Evolutionary conservation across 2,888 invertebrate species (phyloP), one percentile per base, ranked within the genome.

Genomic region (Ophonus ardosiacus): DNA sequence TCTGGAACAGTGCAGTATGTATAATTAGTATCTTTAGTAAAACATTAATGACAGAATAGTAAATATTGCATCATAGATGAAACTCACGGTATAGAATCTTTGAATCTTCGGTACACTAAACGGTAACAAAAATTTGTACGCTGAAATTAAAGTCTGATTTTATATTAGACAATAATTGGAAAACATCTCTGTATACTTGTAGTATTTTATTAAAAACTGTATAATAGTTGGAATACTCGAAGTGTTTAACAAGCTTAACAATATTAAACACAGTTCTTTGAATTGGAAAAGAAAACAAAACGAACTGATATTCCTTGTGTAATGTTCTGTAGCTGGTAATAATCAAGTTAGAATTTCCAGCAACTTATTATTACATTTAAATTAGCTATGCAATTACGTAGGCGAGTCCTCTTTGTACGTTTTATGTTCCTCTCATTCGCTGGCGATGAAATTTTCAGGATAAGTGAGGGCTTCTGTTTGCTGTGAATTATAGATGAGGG

Each of bases 381-480:
- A 81, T 81, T 81, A 81, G 81, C 81, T 71, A 71, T 65, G 63
- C 38, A 81, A 81, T 81, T 81, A 81, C 81, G 21, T 15, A 65
- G 63, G 31, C 38, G n/a, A n/a, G 71, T 51, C 21, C 56, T 31
- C 51, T 68, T 68, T 43, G 59, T 63, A 18, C 80, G 38, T 63
- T 80, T 81, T 81, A 24, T 68, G 63, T 65, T n/a, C 21, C 7
- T 63, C 38, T 59, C 31, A 15, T 81, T 65, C 31, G 43, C 15
- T 51, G 43, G 84, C 84, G 84, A 84, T 84, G 84, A 84, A 84
- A 84, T 78, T 83, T 84, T 84, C 84, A 84, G 84, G 78, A 63
- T 84, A 84, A 84, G 84, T 84, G 84, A 78, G 51, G 21, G 74
- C 31, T 63, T 78, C 63, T 84, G 84, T 84, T 84, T 78, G 78